These are phyloP conservation scores for Aphelinus certus DNA, from an alignment of 1,140 invertebrate genomes.

Conservation along the genomic window DNA sequence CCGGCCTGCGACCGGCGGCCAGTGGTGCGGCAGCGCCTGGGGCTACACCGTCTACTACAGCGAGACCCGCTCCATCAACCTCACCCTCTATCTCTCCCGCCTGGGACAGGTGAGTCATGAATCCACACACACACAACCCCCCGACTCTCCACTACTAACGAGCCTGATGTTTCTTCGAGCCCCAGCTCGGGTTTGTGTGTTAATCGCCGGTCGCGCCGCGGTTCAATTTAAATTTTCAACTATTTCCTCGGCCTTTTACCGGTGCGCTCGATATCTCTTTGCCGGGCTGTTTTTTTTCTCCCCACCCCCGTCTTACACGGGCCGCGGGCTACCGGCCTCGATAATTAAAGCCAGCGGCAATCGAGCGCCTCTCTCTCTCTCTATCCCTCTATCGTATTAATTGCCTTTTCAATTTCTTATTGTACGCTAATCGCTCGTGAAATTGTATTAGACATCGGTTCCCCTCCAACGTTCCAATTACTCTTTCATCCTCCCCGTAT, in stretches of 20 bases:
- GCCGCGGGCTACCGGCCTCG: neutral
- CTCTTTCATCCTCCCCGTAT: too few relatives aligned
- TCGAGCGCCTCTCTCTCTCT: neutral
- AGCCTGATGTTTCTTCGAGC: too few relatives aligned
- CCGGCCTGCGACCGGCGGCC: slow-evolving; percentile 77
- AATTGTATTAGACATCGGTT: too few relatives aligned
- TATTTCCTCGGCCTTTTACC: slow-evolving; percentile 7
- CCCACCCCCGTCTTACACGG: neutral
- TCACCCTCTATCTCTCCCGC: slow-evolving; percentile 76
- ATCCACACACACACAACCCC: neutral
- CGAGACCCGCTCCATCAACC: slow-evolving; percentile 80
- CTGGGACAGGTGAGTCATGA: slow-evolving; percentile 73
- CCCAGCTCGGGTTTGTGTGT: too few relatives aligned
- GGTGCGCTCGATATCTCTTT: neutral
- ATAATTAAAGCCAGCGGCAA: too few relatives aligned
- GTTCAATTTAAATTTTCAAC: slow-evolving; percentile 22
- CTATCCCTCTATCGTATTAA: too few relatives aligned
- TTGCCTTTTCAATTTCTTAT: too few relatives aligned
- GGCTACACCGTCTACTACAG: slow-evolving; percentile 87
- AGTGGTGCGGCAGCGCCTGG: slow-evolving; percentile 86
- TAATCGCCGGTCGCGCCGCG: too few relatives aligned
- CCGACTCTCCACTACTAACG: too few relatives aligned
- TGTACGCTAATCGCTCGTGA: too few relatives aligned
- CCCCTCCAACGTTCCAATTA: too few relatives aligned
- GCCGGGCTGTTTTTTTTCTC: neutral